Percentiles rank a stretch among this genome's conserved stretches.
Conservation (phyloP, 2,888 invertebrate genomes). For the Cylloceria caligata region DNA sequence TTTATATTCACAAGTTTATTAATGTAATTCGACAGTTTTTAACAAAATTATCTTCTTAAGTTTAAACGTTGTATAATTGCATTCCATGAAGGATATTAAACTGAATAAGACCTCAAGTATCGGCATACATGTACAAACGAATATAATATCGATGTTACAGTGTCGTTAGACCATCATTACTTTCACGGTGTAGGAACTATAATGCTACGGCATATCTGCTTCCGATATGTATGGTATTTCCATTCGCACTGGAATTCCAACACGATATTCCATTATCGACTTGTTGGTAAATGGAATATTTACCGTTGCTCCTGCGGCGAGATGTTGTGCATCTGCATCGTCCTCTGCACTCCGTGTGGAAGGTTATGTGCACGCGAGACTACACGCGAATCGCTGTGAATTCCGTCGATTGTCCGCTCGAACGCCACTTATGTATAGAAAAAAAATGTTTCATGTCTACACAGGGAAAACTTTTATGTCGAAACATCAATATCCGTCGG, state of each 20-base stretch:
- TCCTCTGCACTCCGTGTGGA: neutral
- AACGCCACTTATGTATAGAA: neutral
- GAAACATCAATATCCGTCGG: neutral
- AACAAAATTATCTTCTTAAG: neutral
- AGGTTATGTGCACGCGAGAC: neutral
- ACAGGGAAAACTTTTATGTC: constrained; percentile 2
- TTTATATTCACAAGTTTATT: neutral
- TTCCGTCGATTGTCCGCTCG: neutral
- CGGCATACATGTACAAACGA: neutral
- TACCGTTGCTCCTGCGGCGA: constrained; percentile 13
- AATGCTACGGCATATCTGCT: neutral
- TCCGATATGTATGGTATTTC: constrained; percentile 12
- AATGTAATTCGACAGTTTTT: neutral
- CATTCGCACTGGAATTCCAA: constrained; percentile 27
- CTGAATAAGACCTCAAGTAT: neutral
- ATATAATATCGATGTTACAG: neutral
- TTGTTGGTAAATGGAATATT: constrained; percentile 47
- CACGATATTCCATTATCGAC: constrained; percentile 55
- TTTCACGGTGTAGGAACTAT: neutral
- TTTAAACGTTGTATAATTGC: neutral
- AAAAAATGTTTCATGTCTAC: neutral
- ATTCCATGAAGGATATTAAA: neutral
- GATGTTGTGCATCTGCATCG: constrained; percentile 16
- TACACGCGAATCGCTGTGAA: neutral
- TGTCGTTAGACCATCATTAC: neutral